phyloP scores from a whole-genome alignment of 2,888 invertebrate genomes.

The Lutraria lutraria region DNA sequence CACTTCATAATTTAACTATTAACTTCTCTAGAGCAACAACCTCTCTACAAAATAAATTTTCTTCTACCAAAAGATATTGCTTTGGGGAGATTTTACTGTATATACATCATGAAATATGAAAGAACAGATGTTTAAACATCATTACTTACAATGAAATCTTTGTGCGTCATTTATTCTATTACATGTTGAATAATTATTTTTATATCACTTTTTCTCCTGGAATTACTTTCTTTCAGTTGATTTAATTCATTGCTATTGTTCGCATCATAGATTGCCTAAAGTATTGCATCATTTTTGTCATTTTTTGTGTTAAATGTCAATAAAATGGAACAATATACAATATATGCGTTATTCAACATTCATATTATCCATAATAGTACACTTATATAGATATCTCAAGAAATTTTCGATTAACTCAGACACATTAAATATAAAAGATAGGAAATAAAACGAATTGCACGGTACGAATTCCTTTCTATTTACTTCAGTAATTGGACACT shows the following conservation, averaged over 20 bases:
- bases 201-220: too few relatives aligned
- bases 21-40: too few relatives aligned
- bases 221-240: not conserved
- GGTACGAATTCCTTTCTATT: not conserved
- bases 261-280: not conserved
- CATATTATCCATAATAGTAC: not conserved
- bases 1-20: too few relatives aligned
- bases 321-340: not conserved
- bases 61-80: too few relatives aligned
- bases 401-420: not conserved
- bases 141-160: not conserved
- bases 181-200: not conserved
- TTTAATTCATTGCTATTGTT: not conserved
- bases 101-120: not conserved
- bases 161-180: not conserved
- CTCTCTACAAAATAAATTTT: too few relatives aligned
- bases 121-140: not conserved
- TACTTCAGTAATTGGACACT: slow-evolving; percentile 13
- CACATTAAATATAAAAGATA: slow-evolving; percentile 9
- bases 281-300: not conserved
- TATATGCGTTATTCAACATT: not conserved
- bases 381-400: not conserved
- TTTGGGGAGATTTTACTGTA: too few relatives aligned
- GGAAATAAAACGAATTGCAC: not conserved
- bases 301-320: slow-evolving; percentile 7